These are phyloP conservation scores for Streblospio benedicti DNA, from an alignment of 1,140 invertebrate species.

Conservation along the genomic window DNA sequence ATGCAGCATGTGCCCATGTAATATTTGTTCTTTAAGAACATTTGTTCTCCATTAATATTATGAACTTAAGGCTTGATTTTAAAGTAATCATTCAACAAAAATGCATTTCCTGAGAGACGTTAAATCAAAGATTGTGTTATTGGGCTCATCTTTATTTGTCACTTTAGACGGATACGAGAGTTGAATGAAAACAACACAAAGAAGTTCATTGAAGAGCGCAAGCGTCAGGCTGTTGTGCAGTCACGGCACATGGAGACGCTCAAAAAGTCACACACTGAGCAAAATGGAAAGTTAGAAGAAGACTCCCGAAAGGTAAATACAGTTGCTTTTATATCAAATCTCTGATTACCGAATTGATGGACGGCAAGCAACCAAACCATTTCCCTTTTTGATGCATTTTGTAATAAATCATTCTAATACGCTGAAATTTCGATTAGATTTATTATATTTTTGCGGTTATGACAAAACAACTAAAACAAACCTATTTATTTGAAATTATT, in stretches of 20 bases:
- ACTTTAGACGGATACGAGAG: constrained; percentile 61
- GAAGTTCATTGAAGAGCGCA: constrained; percentile 95
- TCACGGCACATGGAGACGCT: constrained; percentile 87
- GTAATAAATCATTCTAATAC: not conserved
- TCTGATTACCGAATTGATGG: not conserved
- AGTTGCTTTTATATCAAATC: constrained; percentile 11
- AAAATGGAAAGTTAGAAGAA: constrained; percentile 78
- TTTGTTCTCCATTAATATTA: too few relatives aligned
- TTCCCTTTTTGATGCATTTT: constrained; percentile 15
- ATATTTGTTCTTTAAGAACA: too few relatives aligned
- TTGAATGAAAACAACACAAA: constrained; percentile 99
- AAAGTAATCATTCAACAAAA: too few relatives aligned
- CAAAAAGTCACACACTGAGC: constrained; percentile 82
- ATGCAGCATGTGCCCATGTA: too few relatives aligned
- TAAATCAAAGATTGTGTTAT: too few relatives aligned
- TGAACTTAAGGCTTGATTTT: too few relatives aligned
- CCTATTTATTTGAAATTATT: constrained; percentile 32
- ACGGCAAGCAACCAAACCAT: constrained; percentile 4
- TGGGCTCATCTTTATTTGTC: too few relatives aligned
- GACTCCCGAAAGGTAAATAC: constrained; percentile 76
- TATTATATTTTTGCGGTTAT: not conserved
- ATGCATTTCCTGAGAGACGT: too few relatives aligned
- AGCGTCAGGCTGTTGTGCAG: constrained; percentile 76
- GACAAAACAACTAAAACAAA: not conserved
- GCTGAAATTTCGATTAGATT: too few relatives aligned